Evolutionary conservation across 1,140 invertebrate species (phyloP), one percentile per base, ranked within the genome.

Genomic region (Phymastichus coffea): DNA sequence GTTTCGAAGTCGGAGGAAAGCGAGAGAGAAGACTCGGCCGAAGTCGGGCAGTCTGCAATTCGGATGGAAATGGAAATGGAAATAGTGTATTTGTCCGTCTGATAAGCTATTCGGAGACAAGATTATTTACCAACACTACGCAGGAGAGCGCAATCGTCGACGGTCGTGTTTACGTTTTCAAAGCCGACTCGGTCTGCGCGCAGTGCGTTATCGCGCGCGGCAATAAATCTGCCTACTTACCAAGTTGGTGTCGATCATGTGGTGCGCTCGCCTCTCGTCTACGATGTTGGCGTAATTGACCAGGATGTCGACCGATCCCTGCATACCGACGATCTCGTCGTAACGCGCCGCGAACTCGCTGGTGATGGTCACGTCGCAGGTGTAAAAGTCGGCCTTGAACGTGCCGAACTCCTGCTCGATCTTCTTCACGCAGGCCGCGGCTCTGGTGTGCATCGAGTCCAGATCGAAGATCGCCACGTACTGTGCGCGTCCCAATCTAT

Each of bases 351-450:
- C 56, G 28, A 63, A 63, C 46, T 63, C 56, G 14, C 38, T 54
- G 9, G 20, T 14, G 12, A 53, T 67, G 0, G 74, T 63, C 12
- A 79, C 76, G n/a, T 81, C 75, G 20, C 72, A 71, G 28, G 67
- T 59, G 6, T 79, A 56, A 40, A 75, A 79, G n/a, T 74, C 63
- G 0, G 66, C 69, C 10, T 61, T 63, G 1, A 60, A 66, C 19
- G 71, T 70, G 2, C 74, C 76, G 33, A 74, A 79, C 57, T 77
- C 64, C 2, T 71, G 43, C 9, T 62, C 57, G 1, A 70, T 58
- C 0, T 49, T 52, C 15, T 46, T 17, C 0, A 43, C 26, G 23
- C 46, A 57, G 14, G 33, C 43, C 15, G 47, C 20, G 0, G 60
- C 54, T 0, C 47, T 19, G 1, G 53, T 57, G 15, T 62, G 47